phyloP scores from a whole-genome alignment of 2,888 invertebrate species.

The Nasonovia ribisnigri region DNA sequence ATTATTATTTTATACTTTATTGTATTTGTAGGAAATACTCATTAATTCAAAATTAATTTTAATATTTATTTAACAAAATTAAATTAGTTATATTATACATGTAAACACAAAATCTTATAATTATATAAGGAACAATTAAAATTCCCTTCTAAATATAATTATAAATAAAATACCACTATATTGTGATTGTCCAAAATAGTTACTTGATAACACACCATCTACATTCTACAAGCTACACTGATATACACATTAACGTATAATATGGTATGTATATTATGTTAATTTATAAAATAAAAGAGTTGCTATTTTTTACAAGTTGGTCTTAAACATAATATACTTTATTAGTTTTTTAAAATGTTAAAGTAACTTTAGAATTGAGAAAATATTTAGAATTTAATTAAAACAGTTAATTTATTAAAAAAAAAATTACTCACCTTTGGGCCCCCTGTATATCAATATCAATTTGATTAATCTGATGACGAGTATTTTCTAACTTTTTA shows the following conservation, averaged over 20 bases:
- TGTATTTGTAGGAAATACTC: neutral
- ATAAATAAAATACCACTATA: neutral
- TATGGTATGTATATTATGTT: neutral
- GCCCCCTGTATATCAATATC: slow-evolving; percentile 80
- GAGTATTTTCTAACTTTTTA: slow-evolving; percentile 81
- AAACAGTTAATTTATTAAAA: neutral
- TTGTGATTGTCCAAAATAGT: neutral
- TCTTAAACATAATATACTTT: neutral
- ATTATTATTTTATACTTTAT: neutral
- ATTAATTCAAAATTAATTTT: neutral
- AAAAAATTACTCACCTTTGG: slow-evolving; percentile 70
- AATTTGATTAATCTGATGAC: slow-evolving; percentile 77
- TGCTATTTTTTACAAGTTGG: neutral
- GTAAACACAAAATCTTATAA: neutral
- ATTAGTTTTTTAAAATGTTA: neutral
- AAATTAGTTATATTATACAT: neutral
- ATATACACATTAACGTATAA: too few species aligned
- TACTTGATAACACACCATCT: neutral
- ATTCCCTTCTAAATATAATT: neutral
- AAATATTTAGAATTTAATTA: neutral
- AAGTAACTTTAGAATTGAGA: neutral
- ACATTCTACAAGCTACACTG: too few species aligned
- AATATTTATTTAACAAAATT: neutral
- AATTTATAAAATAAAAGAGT: neutral
- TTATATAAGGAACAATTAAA: neutral